phyloP scores from a whole-genome alignment of 2,113 vertebrate species.

The Cairina moschata region DNA sequence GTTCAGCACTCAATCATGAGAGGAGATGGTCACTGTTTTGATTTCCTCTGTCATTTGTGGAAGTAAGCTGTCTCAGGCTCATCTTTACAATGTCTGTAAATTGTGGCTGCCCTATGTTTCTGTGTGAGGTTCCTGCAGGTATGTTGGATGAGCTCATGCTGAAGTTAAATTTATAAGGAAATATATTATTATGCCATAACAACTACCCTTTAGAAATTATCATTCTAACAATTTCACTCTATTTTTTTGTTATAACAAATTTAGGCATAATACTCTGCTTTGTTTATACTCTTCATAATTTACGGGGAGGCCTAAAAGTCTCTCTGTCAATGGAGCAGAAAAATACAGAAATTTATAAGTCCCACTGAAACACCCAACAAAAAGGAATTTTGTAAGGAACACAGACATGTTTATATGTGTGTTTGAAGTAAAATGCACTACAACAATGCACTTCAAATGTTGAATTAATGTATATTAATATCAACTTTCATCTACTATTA shows the following conservation, averaged over 20 bases:
- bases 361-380: neutral
- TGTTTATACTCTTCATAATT: neutral
- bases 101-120: neutral
- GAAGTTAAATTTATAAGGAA: neutral
- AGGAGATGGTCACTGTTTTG: neutral
- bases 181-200: neutral
- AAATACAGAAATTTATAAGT: neutral
- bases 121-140: neutral
- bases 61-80: neutral
- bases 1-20: neutral
- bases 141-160: neutral
- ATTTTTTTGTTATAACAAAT: neutral
- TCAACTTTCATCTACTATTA: neutral
- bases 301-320: neutral
- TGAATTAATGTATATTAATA: neutral
- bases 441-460: neutral
- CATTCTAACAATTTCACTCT: neutral
- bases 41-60: neutral
- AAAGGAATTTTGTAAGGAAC: neutral
- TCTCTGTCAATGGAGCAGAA: neutral
- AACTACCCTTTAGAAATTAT: neutral
- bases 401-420: accelerated
- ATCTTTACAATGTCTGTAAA: neutral
- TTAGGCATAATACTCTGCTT: neutral
- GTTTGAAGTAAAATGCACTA: neutral